Percentiles rank a stretch among this genome's conserved stretches.
Conservation (phyloP, 2,113 vertebrate species). For the Lophius piscatorius region DNA sequence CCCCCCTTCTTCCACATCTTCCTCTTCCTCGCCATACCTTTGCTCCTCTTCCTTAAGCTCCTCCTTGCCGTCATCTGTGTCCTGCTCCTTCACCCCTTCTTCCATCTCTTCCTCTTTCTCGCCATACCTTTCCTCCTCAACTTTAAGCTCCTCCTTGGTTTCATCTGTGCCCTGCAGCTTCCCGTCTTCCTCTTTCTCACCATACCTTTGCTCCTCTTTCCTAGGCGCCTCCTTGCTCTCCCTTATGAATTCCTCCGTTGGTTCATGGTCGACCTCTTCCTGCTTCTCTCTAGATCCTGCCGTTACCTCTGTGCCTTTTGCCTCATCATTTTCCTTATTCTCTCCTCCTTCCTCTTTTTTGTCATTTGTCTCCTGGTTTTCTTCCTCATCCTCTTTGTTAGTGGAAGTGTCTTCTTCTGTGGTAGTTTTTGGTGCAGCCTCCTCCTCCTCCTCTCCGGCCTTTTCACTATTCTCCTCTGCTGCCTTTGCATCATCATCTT, state of each 20-base stretch:
- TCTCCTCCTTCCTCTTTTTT: conserved; percentile 22
- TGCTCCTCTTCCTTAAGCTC: conserved; percentile 42
- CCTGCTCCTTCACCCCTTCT: background rate
- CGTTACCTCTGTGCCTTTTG: background rate
- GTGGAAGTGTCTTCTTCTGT: conserved; percentile 16
- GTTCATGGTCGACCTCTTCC: no score
- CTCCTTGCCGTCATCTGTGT: background rate
- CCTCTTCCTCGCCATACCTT: conserved; percentile 3
- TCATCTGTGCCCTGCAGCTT: no score
- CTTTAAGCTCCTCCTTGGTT: no score
- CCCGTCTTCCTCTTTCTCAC: no score
- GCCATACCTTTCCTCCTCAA: no score
- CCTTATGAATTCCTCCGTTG: no score
- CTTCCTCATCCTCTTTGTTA: conserved; percentile 31
- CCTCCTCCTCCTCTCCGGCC: conserved; percentile 21
- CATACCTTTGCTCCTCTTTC: conserved; percentile 37
- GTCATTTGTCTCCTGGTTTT: conserved; percentile 80
- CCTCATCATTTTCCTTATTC: background rate
- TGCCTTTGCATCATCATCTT: conserved; percentile 19
- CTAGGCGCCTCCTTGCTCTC: conserved; percentile 41
- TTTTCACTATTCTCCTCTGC: conserved; percentile 28
- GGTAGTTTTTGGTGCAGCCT: conserved; percentile 20
- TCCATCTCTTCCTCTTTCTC: background rate
- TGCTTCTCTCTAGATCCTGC: conserved; percentile 27
- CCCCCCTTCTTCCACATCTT: background rate